phyloP scores from a whole-genome alignment of 1,140 invertebrate genomes.

The Caenorhabditis briggsae region DNA sequence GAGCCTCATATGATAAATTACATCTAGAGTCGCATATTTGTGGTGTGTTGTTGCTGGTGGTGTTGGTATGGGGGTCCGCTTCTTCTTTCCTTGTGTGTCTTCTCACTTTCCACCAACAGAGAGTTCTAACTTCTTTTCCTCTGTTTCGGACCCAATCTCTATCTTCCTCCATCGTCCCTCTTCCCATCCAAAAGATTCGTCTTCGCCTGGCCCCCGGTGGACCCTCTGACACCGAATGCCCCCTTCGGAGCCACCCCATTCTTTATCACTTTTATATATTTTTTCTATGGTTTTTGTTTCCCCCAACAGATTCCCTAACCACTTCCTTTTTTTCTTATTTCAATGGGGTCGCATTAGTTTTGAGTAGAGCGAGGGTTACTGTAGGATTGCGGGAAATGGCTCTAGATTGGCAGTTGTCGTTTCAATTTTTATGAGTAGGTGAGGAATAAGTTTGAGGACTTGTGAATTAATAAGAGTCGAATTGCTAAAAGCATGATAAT shows the following conservation, averaged over 20 bases:
- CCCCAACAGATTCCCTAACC: neutral
- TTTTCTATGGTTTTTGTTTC: neutral
- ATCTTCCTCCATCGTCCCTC: neutral
- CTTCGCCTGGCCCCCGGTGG: slow-evolving; percentile 31
- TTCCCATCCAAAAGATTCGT: slow-evolving; percentile 26
- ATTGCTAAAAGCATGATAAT: no score
- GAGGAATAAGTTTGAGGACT: neutral
- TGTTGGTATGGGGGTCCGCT: slow-evolving; percentile 4
- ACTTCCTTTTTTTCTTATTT: neutral
- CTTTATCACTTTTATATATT: slow-evolving; percentile 50
- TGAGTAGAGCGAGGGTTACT: neutral
- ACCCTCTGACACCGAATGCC: slow-evolving; percentile 16
- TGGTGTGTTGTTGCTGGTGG: neutral
- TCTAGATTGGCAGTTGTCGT: neutral
- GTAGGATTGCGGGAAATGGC: neutral
- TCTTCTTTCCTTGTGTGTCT: neutral
- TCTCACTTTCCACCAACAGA: neutral
- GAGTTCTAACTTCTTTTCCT: slow-evolving; percentile 45
- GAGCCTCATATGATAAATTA: slow-evolving; percentile 56
- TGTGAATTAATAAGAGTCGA: no score
- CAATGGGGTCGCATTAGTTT: neutral
- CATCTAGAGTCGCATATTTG: slow-evolving; percentile 55
- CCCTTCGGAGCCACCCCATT: slow-evolving; percentile 39
- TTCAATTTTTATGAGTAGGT: no score
- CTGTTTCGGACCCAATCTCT: neutral